Evolutionary conservation across 2,888 invertebrate species (phyloP), one percentile per base, ranked within the genome.

Genomic region (Linnaemya tessellans): DNA sequence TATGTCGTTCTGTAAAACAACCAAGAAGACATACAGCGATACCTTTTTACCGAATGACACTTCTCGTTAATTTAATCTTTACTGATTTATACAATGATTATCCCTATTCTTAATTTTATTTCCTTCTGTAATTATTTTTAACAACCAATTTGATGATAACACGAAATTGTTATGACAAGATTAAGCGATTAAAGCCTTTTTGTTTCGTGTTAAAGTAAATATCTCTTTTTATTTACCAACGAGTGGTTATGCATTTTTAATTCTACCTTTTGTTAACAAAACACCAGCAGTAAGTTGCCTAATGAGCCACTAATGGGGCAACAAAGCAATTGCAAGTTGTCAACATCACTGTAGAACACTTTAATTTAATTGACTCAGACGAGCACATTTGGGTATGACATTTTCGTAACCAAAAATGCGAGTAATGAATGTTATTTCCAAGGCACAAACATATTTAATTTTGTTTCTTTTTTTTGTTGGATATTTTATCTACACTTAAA

Each of bases 401-500:
- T 30, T 46, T 60, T 62, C 15, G 38, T 38, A n/a, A 22, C n/a
- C 11, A 20, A 20, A 46, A 46, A 35, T 35, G 11, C 13, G 1
- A n/a, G n/a, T n/a, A n/a, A n/a, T n/a, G n/a, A n/a, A 35, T 25
- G 35, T 30, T 49, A 18, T 49, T 46, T 62, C 11, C 35, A 46
- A 20, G n/a, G 56, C 18, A 58, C 41, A 43, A 18, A 56, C 30
- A n/a, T 18, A 18, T 9, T 15, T 22, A 9, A 41, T 41, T 41
- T 41, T 41, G 10, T 9, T 38, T 9, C 7, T 38, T 60, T 62
- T 62, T n/a, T 22, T 56, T 22, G 22, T 51, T 9, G 18, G n/a
- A 49, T 60, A 51, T 51, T 78, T 71, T 71, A 71, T 64, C 54
- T 64, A 35, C 51, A 54, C 35, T 43, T 41, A 64, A 73, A 80